Percentiles rank a stretch among this genome's conserved stretches.
Conservation (phyloP, 2,888 invertebrate species). For the Papilio protenor region DNA sequence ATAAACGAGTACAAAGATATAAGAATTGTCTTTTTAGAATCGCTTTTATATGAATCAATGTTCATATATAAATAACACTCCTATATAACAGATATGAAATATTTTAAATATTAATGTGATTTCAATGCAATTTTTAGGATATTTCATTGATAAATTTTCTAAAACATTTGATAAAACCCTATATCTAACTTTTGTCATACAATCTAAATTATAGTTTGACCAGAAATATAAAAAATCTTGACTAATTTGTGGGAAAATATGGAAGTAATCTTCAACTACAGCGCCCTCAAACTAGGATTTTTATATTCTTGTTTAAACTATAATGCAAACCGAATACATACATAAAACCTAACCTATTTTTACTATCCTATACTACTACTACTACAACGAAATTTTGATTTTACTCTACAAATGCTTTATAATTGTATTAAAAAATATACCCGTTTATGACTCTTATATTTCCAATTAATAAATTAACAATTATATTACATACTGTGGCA, state of each 20-base stretch:
- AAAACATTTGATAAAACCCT: conserved; percentile 15
- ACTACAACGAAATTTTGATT: not conserved
- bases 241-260: not conserved
- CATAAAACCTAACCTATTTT: conserved; percentile 14
- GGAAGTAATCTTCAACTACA: not conserved
- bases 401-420: conserved; percentile 28
- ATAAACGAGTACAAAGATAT: conserved; percentile 11
- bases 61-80: not conserved
- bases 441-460: not conserved
- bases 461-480: conserved; percentile 8
- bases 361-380: conserved; percentile 12
- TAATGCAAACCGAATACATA: not conserved
- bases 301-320: too few species aligned
- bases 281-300: too few species aligned
- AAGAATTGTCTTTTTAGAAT: not conserved
- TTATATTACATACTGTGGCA: not conserved
- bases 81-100: not conserved
- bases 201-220: not conserved
- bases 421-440: conserved; percentile 12
- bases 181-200: not conserved
- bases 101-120: not conserved
- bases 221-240: too few species aligned
- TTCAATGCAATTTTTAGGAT: conserved; percentile 2
- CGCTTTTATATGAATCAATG: not conserved
- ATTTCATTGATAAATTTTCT: not conserved